These are phyloP conservation scores for Drosophila nigritarsus DNA, from an alignment of 2,888 invertebrate genomes.

Conservation along the genomic window DNA sequence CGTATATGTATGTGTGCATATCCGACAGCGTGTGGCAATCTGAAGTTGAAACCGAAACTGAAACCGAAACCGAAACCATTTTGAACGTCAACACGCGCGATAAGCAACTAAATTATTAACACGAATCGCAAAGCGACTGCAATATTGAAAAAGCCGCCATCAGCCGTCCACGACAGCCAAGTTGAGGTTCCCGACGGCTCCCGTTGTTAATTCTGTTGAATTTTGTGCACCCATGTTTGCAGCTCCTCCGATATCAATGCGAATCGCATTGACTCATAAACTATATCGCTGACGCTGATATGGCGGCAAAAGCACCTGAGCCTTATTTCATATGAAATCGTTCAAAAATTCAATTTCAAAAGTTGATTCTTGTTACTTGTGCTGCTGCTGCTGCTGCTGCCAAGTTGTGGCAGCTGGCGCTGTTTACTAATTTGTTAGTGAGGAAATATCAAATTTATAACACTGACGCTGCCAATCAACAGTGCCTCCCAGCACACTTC, in stretches of 20 bases:
- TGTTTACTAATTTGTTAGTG: constrained; percentile 33
- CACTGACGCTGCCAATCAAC: constrained; percentile 69
- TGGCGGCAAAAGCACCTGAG: constrained; percentile 45
- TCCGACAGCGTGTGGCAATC: constrained; percentile 12
- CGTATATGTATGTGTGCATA: neutral
- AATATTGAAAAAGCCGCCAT: constrained; percentile 43
- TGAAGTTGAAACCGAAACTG: constrained; percentile 22
- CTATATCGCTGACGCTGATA: constrained; percentile 71
- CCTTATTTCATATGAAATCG: constrained; percentile 60
- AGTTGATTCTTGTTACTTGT: constrained; percentile 38
- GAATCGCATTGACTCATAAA: constrained; percentile 69
- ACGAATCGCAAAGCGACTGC: constrained; percentile 59
- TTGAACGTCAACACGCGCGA: constrained; percentile 80
- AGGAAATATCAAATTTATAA: constrained; percentile 69
- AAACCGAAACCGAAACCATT: constrained; percentile 68
- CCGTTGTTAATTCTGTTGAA: constrained; percentile 73
- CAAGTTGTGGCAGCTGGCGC: neutral
- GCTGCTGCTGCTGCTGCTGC: constrained; percentile 9
- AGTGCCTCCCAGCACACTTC: constrained; percentile 4
- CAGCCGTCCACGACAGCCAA: constrained; percentile 41
- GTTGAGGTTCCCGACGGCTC: constrained; percentile 39
- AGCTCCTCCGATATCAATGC: constrained; percentile 15
- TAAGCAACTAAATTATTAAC: constrained; percentile 83
- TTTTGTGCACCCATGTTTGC: constrained; percentile 59
- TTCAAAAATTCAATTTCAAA: constrained; percentile 70